Conservation (phyloP, 2,113 vertebrate species). For the Crypturellus undulatus region DNA sequence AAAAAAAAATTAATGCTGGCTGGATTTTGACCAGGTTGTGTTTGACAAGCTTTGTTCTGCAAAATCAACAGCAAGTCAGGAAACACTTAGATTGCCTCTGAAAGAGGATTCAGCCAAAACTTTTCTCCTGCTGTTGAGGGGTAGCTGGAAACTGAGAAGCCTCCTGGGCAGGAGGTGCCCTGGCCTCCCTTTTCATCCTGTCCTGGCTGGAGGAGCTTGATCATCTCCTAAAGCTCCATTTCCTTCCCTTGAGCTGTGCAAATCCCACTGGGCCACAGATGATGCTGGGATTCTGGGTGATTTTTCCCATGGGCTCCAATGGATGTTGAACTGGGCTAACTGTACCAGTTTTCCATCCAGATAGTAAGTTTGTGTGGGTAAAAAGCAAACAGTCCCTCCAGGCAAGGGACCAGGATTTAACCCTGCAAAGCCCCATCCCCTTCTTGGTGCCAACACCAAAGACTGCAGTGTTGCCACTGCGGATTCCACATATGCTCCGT, state of each 20-base stretch:
- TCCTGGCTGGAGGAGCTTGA: background rate
- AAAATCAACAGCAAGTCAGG: constrained; percentile 69
- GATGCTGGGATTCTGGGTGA: background rate
- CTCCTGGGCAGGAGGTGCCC: background rate
- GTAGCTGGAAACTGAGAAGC: constrained; percentile 2
- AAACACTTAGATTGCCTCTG: constrained; percentile 58
- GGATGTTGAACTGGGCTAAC: background rate
- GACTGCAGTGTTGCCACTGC: accelerated
- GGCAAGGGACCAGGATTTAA: background rate
- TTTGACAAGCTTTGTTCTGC: constrained; percentile 62
- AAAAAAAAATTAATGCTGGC: background rate
- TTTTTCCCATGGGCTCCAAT: background rate
- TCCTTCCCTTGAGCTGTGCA: background rate
- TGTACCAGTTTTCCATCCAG: too few relatives aligned
- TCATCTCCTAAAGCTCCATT: background rate
- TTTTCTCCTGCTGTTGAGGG: background rate
- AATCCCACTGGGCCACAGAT: accelerated
- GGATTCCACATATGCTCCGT: background rate
- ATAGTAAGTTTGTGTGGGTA: background rate
- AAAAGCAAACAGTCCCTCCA: background rate
- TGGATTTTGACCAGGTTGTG: constrained; percentile 53
- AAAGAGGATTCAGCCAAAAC: constrained; percentile 22
- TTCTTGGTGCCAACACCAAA: accelerated
- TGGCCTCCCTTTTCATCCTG: background rate
- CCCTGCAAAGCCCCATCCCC: background rate